A percentile compares a stretch with the other conserved stretches of the same genome.
These are phyloP conservation scores for Dryas iulia DNA, from an alignment of 1,140 invertebrate species.

Conservation along the genomic window DNA sequence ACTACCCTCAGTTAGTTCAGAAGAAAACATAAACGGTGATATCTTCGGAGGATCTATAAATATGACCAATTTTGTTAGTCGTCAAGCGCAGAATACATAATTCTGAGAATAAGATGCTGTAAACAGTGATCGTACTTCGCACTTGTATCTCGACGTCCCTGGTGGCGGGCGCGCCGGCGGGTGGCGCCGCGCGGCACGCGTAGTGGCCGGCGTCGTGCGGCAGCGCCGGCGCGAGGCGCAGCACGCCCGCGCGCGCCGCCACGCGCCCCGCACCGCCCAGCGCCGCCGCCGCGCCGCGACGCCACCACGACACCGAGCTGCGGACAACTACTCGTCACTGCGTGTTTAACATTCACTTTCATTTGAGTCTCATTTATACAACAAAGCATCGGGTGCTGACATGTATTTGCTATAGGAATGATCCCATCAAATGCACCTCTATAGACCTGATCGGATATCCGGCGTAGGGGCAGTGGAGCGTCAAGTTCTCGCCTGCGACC, in stretches of 20 bases:
- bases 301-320: conserved; percentile 55
- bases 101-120: background rate
- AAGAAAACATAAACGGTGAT: conserved; percentile 90
- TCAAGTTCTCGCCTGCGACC: conserved; percentile 88
- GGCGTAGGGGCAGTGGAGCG: conserved; percentile 92
- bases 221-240: conserved; percentile 86
- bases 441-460: conserved; percentile 89
- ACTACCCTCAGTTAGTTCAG: conserved; percentile 91
- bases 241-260: conserved; percentile 79
- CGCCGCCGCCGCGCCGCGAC: conserved; percentile 43
- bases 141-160: conserved; percentile 86
- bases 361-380: background rate
- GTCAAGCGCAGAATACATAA: too few species aligned
- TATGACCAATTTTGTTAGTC: background rate
- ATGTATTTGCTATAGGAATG: conserved; percentile 44
- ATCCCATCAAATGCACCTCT: conserved; percentile 73
- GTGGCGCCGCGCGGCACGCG: conserved; percentile 88
- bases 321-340: background rate
- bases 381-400: background rate
- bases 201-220: conserved; percentile 86
- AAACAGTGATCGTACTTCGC: conserved; percentile 80
- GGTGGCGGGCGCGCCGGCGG: conserved; percentile 85
- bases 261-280: conserved; percentile 44
- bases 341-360: background rate
- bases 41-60: conserved; percentile 85